Evolutionary conservation across 2,888 invertebrate species (phyloP), one percentile per base, ranked within the genome.

Genomic region (Aphidoletes aphidimyza): DNA sequence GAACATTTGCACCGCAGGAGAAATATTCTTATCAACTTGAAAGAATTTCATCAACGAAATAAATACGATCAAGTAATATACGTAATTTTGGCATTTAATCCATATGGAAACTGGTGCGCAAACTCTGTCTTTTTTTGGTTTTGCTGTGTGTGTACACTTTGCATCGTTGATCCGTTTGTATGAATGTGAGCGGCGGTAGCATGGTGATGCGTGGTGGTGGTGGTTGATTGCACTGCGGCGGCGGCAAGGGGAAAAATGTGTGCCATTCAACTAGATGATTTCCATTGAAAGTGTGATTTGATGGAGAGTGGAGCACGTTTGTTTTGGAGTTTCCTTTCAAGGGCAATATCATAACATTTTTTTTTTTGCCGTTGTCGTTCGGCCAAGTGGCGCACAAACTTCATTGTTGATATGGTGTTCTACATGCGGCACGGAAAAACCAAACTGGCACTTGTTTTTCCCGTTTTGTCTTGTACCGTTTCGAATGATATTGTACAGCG

Each of bases 1-100:
- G 69, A 69, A 69, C 8, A 69, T 69, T 47, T 30, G 34, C 14
- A 69, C 34, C 69, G 69, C 69, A 69, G 30, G 69, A 69, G 69
- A 69, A 69, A 14, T 11, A 30, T n/a, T n/a, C n/a, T n/a, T 69
- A 69, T 69, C 69, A 54, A 54, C n/a, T 54, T 54, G 54, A 8
- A 54, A 54, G n/a, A 54, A 54, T n/a, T 14, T 30, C 6, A 14
- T n/a, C 9, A 5, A 30, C 14, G 69, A 69, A 69, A 30, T 69
- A 17, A 69, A 69, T 30, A 30, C 14, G 69, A 69, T 69, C 69
- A n/a, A n/a, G 34, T 5, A 30, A 69, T 47, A 14, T 22, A 54
- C 9, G 5, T 11, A 30, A 69, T 69, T 30, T 17, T 14, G 0
- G 2, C 17, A 11, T 19, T 54, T 22, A 54, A 54, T 54, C 2